Conservation (phyloP, 2,113 vertebrate species). For the Mustelus asterias region DNA sequence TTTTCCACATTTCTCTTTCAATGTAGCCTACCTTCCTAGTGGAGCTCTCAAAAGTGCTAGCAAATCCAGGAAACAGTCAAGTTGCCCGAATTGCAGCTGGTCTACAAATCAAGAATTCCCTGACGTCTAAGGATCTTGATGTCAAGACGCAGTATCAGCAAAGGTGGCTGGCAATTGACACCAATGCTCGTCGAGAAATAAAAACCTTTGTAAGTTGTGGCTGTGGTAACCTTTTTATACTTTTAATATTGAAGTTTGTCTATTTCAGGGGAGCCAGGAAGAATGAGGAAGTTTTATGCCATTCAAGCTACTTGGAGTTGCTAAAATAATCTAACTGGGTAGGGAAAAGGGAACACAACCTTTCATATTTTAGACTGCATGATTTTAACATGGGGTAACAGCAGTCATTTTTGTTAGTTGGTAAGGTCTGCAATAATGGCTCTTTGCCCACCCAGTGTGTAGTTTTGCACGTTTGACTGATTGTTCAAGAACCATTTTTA, state of each 20-base stretch:
- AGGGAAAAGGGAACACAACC: neutral
- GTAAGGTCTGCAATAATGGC: neutral
- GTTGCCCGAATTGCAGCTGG: constrained; percentile 92
- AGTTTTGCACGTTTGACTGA: neutral
- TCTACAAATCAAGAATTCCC: constrained; percentile 95
- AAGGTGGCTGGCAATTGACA: constrained; percentile 93
- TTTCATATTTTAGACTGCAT: neutral
- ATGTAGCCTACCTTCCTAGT: constrained; percentile 88
- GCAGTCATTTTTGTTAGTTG: neutral
- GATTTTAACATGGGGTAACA: neutral
- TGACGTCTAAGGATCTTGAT: constrained; percentile 95
- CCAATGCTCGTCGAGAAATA: constrained; percentile 83
- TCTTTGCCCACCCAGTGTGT: neutral
- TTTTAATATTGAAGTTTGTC: neutral
- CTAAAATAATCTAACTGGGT: too few relatives aligned
- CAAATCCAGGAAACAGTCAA: constrained; percentile 94
- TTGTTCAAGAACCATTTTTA: neutral
- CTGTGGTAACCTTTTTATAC: neutral
- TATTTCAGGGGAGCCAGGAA: too few relatives aligned
- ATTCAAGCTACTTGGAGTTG: neutral
- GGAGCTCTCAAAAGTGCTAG: constrained; percentile 92
- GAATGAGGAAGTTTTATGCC: neutral
- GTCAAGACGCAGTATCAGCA: constrained; percentile 92
- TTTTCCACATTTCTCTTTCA: neutral
- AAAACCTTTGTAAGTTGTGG: constrained; percentile 82